phyloP scores from a whole-genome alignment of 2,797 vertebrate genomes.

The Leucoraja ocellata region DNA sequence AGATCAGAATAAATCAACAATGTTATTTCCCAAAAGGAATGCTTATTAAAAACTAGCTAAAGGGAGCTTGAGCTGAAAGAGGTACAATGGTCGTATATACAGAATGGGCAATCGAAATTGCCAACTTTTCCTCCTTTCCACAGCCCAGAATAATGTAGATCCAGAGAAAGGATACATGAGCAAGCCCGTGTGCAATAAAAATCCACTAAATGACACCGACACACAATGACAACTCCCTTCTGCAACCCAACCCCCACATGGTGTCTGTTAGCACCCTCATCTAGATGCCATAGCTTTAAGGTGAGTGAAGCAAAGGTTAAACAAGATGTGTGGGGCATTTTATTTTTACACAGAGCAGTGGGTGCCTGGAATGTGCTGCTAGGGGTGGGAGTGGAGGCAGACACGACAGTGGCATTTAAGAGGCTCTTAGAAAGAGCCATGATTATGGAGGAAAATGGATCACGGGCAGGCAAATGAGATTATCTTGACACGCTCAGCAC shows the following conservation, averaged over 20 bases:
- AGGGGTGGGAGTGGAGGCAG: too few species aligned
- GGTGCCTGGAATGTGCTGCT: too few species aligned
- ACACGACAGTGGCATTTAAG: too few species aligned
- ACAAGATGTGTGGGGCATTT: too few species aligned
- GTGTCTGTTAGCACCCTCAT: neutral
- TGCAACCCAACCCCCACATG: too few species aligned
- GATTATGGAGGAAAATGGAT: too few species aligned
- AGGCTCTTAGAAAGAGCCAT: too few species aligned
- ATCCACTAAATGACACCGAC: neutral
- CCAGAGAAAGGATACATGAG: neutral
- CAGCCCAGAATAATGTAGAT: neutral
- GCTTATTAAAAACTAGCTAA: neutral
- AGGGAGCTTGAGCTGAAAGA: neutral
- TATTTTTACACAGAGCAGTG: too few species aligned
- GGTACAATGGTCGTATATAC: neutral
- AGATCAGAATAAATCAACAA: neutral
- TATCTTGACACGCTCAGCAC: too few species aligned
- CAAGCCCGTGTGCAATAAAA: neutral
- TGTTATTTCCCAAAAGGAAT: neutral
- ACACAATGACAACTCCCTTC: neutral
- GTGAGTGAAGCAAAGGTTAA: too few species aligned
- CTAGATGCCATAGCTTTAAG: too few species aligned
- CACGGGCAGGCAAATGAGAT: too few species aligned
- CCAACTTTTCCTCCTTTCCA: neutral
- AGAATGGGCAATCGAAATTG: neutral